Evolutionary conservation across 2,797 vertebrate species (phyloP).

Genomic region (Glyptemys insculpta): DNA sequence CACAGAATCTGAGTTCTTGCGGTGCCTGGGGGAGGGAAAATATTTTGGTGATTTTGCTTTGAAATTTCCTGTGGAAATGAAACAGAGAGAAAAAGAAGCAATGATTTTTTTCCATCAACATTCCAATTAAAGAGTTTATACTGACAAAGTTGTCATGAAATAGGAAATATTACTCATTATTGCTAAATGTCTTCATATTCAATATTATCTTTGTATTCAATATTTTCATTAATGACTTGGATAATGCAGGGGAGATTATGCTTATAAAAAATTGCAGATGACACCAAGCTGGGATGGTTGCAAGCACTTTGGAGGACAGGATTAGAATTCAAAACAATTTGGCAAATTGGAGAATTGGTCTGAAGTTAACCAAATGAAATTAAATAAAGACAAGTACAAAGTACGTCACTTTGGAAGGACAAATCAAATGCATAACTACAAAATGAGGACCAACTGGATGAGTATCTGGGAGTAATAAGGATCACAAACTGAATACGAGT

Average conservation of each 20-base stretch:
- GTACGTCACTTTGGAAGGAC: too few relatives aligned
- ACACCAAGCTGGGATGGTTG: neutral
- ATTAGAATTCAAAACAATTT: neutral
- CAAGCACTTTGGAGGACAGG: neutral
- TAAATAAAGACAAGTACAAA: neutral
- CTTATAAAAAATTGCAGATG: too few relatives aligned
- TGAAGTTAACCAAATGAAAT: neutral
- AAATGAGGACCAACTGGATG: neutral
- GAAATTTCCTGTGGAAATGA: neutral
- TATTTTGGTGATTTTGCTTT: neutral
- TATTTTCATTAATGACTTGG: too few relatives aligned
- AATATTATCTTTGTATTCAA: neutral
- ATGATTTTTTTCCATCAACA: neutral
- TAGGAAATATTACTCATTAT: neutral
- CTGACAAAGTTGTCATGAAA: neutral
- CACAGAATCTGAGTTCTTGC: neutral
- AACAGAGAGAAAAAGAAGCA: neutral
- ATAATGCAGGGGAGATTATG: too few relatives aligned
- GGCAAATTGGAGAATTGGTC: neutral
- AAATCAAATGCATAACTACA: too few relatives aligned
- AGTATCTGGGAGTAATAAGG: neutral
- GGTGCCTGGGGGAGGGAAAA: rapidly evolving
- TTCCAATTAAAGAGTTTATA: neutral
- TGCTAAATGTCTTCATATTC: neutral
- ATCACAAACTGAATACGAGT: neutral